A percentile compares a stretch with the other conserved stretches of the same genome.
phyloP scores from a whole-genome alignment of 2,888 invertebrate species.

The Lingula anatina region DNA sequence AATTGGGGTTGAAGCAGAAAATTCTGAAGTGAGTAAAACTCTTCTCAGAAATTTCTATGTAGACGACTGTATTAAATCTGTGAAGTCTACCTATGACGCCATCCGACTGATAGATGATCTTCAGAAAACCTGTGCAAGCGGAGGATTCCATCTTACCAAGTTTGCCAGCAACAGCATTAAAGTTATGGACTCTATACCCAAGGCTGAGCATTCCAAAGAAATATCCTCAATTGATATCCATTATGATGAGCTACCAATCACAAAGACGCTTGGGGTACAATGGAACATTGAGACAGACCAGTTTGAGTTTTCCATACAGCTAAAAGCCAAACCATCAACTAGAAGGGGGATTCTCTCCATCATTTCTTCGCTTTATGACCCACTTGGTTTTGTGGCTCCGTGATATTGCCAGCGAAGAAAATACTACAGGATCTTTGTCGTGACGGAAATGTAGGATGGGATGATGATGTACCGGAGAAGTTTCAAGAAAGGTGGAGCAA shows the following conservation, averaged over 20 bases:
- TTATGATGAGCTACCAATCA: background rate
- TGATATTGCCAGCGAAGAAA: slow-evolving; percentile 3
- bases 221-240: background rate
- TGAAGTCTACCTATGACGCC: slow-evolving; percentile 1
- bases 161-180: background rate
- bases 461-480: slow-evolving; percentile 2
- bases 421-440: slow-evolving; percentile 4
- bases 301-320: background rate
- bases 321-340: slow-evolving; percentile 2
- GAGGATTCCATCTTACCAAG: background rate
- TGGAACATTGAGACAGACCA: slow-evolving; percentile 2
- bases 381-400: slow-evolving; percentile 5
- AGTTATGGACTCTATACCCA: background rate
- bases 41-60: slow-evolving; percentile 5
- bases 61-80: slow-evolving; percentile 6
- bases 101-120: background rate
- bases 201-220: background rate
- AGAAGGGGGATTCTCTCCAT: slow-evolving; percentile 1
- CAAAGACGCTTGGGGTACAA: slow-evolving; percentile 1
- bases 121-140: background rate
- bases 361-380: slow-evolving; percentile 3
- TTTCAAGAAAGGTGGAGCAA: background rate
- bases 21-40: background rate
- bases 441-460: background rate
- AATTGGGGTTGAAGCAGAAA: background rate